Base-by-base conservation (phyloP, 2,113 vertebrate species). In the Syngnathus scovelli region DNA sequence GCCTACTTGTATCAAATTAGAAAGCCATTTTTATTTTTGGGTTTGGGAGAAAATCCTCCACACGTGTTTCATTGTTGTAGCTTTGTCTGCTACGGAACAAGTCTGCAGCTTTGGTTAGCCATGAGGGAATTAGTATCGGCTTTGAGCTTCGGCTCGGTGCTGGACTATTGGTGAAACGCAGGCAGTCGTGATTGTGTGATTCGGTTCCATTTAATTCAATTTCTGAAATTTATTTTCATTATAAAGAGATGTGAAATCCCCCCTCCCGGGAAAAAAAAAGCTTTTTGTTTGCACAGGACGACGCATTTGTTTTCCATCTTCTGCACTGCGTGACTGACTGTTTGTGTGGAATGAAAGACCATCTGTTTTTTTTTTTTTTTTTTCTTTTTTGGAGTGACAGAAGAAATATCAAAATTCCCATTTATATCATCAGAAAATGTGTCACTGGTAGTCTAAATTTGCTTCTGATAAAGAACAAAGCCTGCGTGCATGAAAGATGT, bases 91-190 rank as follows among this genome's bases (percentile, higher is more conserved):
- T 68, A 49, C 65, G 48, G 62, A 61, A 65, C 44, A 23, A 68
- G 59, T 52, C 44, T 61, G n/a, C 46, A 33, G 58, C 23, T 18
- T 10, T 67, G 36, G 23, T 78, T 56, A 76, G 72, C 61, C 64
- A 51, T 75, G 64, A 67, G 73, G 65, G 71, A 59, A 78, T 67
- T 49, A 69, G 39, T 49, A 13, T 36, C 36, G 54, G 63, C 48
- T 71, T 75, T 77, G 56, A 61, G 27, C n/a, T 44, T 71, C 68
- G 74, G 74, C 79, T 79, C 75, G 48, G 36, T 39, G 58, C 52
- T 44, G 71, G 51, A 61, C 74, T 60, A 23, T 37, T 59, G 36
- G 43, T 67, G 38, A 72, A 77, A 75, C 70, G 19, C 67, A 48
- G 37, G 2, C 21, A 27, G 52, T 55, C 4, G 12, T 23, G 21